Evolutionary conservation across 2,797 vertebrate species (phyloP).

Genomic region (Phyllotis vaccarum): DNA sequence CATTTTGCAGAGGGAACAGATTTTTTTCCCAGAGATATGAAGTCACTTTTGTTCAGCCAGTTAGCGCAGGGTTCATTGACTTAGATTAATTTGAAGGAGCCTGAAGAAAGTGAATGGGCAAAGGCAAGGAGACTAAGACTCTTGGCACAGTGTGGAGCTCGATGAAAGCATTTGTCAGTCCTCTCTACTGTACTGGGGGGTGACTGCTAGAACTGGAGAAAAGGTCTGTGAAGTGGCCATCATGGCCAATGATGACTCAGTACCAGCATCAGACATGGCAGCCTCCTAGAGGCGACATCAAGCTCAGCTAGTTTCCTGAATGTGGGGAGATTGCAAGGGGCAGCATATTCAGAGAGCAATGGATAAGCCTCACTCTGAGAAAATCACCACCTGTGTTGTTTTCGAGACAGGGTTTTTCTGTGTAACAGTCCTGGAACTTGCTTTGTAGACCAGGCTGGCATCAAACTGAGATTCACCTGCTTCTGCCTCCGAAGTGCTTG

Average conservation of each 20-base stretch:
- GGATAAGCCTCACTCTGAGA: neutral
- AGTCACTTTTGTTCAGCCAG: neutral
- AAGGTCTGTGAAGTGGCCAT: neutral
- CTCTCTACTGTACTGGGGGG: neutral
- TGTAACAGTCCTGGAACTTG: too few relatives aligned
- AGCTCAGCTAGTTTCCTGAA: neutral
- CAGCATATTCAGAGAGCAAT: neutral
- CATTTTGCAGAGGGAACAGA: neutral
- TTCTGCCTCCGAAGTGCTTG: too few relatives aligned
- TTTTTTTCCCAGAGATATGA: neutral
- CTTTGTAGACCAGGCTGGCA: too few relatives aligned
- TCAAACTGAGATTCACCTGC: too few relatives aligned
- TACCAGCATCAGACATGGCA: neutral
- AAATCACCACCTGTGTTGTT: neutral
- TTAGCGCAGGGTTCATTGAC: neutral
- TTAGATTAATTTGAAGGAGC: neutral
- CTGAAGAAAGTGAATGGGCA: neutral
- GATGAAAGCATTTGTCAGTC: neutral
- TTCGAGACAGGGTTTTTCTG: too few relatives aligned
- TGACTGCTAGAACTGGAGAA: neutral
- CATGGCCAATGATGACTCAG: neutral
- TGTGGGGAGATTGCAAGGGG: neutral
- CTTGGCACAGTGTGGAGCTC: neutral
- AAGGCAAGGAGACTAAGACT: neutral
- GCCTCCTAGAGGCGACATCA: neutral